Evolutionary conservation across 2,113 vertebrate species (phyloP).

Genomic region (Lanius ludovicianus): DNA sequence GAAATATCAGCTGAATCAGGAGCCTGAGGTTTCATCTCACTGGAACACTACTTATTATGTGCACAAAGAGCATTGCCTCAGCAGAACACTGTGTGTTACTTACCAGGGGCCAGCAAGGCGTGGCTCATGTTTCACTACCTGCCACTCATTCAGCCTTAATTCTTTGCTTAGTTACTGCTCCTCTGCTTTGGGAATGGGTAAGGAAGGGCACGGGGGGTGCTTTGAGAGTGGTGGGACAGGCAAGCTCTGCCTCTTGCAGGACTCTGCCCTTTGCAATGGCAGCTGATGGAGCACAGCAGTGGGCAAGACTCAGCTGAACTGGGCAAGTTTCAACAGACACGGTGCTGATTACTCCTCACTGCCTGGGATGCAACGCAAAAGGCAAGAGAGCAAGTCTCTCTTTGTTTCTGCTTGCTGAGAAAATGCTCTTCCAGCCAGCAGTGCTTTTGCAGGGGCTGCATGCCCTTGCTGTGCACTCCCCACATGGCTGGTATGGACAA

Average conservation of each 20-base stretch:
- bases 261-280: background rate
- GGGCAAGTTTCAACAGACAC: background rate
- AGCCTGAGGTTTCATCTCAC: slow-evolving; percentile 26
- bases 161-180: background rate
- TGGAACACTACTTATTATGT: background rate
- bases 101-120: background rate
- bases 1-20: slow-evolving; percentile 62
- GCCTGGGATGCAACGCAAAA: background rate
- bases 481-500: rapidly evolving
- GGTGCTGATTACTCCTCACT: rapidly evolving
- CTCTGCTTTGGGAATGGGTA: background rate
- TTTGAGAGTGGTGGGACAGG: background rate
- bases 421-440: background rate
- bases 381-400: too few species aligned
- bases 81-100: background rate
- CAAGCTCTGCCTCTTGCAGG: background rate
- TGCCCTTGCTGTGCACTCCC: background rate
- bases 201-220: background rate
- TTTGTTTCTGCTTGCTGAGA: background rate
- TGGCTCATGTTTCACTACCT: background rate
- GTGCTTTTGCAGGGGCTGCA: background rate
- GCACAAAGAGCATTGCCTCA: slow-evolving; percentile 24
- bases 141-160: background rate
- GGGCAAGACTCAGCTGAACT: background rate
- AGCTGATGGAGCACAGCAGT: background rate